Evolutionary conservation across 2,888 invertebrate species (phyloP), one percentile per base, ranked within the genome.

Genomic region (Harmothoe impar): DNA sequence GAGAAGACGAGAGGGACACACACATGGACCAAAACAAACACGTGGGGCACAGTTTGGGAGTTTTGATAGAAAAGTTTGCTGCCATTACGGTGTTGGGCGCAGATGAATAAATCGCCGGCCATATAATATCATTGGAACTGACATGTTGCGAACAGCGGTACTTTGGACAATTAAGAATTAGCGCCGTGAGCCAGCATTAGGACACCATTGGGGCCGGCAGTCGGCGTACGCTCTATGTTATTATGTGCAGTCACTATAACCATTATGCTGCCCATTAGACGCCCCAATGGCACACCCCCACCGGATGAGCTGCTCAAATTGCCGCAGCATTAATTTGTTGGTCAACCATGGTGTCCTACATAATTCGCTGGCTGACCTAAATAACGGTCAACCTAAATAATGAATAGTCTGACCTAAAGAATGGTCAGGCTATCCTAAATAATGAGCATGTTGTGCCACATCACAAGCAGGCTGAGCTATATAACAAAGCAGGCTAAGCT

Each of bases 131-230:
- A n/a, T 72, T 72, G 31, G 29, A 29, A 72, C 29, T 72, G 72
- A 72, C 72, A 72, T 29, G 29, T 29, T 0, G 72, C 72, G 72
- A 3, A 29, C 72, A 0, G 72, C 72, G 72, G 15, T 72, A 72
- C 72, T 72, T 72, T 72, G 72, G 72, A 29, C 72, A 72, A 72
- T 72, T 72, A 72, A 72, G 72, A 29, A 25, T 72, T 72, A 25
- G 72, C 72, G 29, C 72, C 31, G 29, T 0, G 17, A 29, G 72
- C 29, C n/a, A 25, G 72, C 68, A 68, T 68, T 68, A 68, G 68
- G 54, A 20, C 20, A 62, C 62, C n/a, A 62, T 15, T 52, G 20
- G 62, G 62, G n/a, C 20, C n/a, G 23, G 20, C 62, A 62, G 62
- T 43, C 10, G 43, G 43, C 3, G 43, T 3, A 3, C 29, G 72